Base-by-base conservation (phyloP, 2,888 invertebrate species). In the Drosophila pseudotalamancana region DNA sequence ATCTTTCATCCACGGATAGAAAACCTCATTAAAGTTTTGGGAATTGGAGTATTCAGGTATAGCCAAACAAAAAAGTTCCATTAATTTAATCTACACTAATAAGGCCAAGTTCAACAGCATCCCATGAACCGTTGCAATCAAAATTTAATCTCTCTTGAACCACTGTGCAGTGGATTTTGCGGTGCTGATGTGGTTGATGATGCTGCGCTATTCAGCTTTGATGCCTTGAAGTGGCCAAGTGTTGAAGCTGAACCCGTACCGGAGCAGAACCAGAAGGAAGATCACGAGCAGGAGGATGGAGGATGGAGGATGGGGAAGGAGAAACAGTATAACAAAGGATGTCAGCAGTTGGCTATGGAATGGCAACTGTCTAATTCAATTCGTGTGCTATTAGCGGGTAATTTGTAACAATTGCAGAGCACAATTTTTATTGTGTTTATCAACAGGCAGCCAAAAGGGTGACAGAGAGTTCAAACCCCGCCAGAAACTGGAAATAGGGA, bases 371-470 rank as follows among this genome's bases (percentile, higher is more conserved):
- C 60, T 67, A 76, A 73, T 85, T 70, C 78, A 77, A 88, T 88
- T 82, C 84, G 74, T 72, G 67, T 68, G 71, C 82, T 87, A 88
- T 88, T 88, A 89, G 87, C 82, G 89, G 89, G 80, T 87, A 88
- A 88, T 88, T 89, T 88, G 78, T 76, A 74, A 77, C 84, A 82
- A 88, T 85, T 77, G 83, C 69, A 55, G 39, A 59, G 74, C 51
- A 69, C 67, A 46, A 39, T 46, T 60, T 49, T 32, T 31, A 39
- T 54, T n/a, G n/a, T n/a, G n/a, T 43, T 43, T 43, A 43, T 66
- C 37, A 49, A 49, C 43, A 23, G 50, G 29, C 54, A 48, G 51
- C 21, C 27, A 64, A 46, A 80, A 85, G 86, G 79, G 86, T 76
- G 85, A 71, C 74, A 81, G 63, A 81, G 63, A 81, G 82, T 86